Evolutionary conservation across 2,113 vertebrate species (phyloP).

Genomic region (Ovibos moschatus): DNA sequence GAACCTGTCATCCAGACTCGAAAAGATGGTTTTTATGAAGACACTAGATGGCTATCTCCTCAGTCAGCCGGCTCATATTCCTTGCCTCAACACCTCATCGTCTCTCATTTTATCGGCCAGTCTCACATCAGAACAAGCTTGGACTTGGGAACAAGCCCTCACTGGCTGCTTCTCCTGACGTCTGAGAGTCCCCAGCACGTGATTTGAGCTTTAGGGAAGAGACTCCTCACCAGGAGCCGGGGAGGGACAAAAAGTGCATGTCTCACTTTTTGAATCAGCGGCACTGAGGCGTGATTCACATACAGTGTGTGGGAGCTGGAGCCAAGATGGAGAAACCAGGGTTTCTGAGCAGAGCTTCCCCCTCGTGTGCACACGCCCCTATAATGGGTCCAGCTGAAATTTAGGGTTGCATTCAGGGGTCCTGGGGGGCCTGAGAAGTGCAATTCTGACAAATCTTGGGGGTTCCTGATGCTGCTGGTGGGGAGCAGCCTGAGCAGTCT

Average conservation of each 20-base stretch:
- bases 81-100: neutral
- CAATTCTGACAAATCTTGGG: neutral
- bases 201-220: neutral
- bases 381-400: neutral
- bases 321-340: neutral
- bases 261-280: neutral
- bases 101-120: neutral
- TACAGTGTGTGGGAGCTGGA: neutral
- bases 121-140: neutral
- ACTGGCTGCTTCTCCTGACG: neutral
- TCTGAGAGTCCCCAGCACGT: accelerated
- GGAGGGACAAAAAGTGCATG: neutral
- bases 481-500: neutral
- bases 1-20: neutral
- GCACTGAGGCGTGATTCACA: neutral
- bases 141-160: neutral
- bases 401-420: neutral
- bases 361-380: neutral
- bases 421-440: too few species aligned
- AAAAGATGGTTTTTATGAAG: neutral
- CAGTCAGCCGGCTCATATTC: neutral
- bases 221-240: neutral
- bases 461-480: too few species aligned
- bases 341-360: neutral
- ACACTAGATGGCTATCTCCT: neutral